These are phyloP conservation scores for Protodeltote pygarga DNA, from an alignment of 2,888 invertebrate species.

Conservation along the genomic window DNA sequence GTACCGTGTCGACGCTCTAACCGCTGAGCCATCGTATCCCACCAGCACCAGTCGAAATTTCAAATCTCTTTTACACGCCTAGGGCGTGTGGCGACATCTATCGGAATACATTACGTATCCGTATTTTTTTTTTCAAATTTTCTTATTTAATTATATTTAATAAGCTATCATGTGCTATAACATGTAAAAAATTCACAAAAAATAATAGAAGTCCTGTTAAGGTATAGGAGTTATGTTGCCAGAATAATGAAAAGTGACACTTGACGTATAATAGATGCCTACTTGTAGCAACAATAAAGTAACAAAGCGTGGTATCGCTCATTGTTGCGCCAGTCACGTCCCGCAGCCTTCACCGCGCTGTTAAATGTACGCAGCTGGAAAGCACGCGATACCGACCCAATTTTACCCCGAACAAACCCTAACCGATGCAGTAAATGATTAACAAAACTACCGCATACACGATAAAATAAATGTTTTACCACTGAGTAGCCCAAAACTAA, in stretches of 20 bases:
- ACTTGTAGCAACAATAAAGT: constrained; percentile 57
- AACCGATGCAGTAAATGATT: constrained; percentile 49
- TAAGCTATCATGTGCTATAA: too few relatives aligned
- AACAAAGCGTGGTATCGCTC: constrained; percentile 52
- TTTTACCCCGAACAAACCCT: constrained; percentile 59
- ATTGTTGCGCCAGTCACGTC: constrained; percentile 72
- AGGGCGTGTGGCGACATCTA: too few relatives aligned
- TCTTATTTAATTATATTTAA: too few relatives aligned
- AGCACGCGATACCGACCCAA: constrained; percentile 59
- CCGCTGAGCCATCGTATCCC: too few relatives aligned
- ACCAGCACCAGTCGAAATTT: too few relatives aligned
- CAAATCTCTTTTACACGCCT: too few relatives aligned
- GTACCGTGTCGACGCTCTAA: too few relatives aligned
- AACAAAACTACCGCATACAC: constrained; percentile 41
- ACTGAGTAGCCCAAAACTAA: neutral
- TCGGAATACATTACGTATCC: too few relatives aligned
- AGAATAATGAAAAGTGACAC: constrained; percentile 32
- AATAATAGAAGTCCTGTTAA: too few relatives aligned
- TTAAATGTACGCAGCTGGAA: constrained; percentile 79
- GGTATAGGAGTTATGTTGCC: neutral
- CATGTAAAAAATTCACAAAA: too few relatives aligned
- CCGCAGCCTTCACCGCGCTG: constrained; percentile 49
- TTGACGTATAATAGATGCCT: constrained; percentile 49
- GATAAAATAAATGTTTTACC: constrained; percentile 4
- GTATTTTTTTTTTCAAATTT: too few relatives aligned